Conservation (phyloP, 2,888 invertebrate genomes). For the Dione juno region DNA sequence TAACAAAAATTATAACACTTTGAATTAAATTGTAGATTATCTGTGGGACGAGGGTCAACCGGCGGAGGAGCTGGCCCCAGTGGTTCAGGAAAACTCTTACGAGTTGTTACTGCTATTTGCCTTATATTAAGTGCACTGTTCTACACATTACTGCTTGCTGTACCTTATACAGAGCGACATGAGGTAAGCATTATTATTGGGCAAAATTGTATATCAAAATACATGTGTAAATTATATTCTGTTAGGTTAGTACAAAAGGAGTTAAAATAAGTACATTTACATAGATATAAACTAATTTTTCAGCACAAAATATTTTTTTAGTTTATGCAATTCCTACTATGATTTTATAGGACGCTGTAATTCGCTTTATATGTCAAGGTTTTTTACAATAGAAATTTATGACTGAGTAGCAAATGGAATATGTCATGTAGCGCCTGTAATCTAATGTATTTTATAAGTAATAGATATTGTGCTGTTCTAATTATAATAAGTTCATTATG, state of each 20-base stretch:
- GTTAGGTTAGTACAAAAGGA: neutral
- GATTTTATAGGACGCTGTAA: constrained; percentile 3
- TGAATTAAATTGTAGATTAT: constrained; percentile 58
- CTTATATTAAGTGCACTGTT: constrained; percentile 87
- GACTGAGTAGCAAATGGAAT: constrained; percentile 8
- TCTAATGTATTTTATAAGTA: constrained; percentile 1
- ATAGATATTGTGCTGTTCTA: neutral
- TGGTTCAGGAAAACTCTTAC: constrained; percentile 85
- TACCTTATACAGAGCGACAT: constrained; percentile 86
- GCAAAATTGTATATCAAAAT: neutral
- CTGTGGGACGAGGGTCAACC: constrained; percentile 78
- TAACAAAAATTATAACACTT: no score
- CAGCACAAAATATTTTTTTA: neutral
- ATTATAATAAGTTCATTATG: neutral
- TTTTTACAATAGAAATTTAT: constrained; percentile 9
- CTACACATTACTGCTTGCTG: constrained; percentile 86
- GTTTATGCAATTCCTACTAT: neutral
- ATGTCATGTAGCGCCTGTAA: neutral
- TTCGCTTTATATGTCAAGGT: constrained; percentile 21
- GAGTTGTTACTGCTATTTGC: constrained; percentile 87
- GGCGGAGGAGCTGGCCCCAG: constrained; percentile 75
- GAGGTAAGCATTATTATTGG: constrained; percentile 61
- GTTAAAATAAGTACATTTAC: neutral
- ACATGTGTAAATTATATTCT: neutral
- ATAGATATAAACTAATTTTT: no score